phyloP scores from a whole-genome alignment of 2,797 vertebrate genomes.

The Arvicola amphibius region DNA sequence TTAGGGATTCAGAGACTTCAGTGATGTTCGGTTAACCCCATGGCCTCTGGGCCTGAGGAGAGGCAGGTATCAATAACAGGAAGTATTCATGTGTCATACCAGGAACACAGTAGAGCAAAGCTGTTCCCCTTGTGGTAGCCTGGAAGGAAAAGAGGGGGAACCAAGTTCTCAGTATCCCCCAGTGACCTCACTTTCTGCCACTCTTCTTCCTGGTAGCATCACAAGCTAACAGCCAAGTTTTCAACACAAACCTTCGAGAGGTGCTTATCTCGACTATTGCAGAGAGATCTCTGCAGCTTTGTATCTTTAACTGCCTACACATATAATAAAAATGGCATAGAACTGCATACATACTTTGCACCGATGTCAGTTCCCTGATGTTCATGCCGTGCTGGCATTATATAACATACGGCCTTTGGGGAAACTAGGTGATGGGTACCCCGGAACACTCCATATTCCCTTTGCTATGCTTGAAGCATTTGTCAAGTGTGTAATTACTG shows the following conservation, averaged over 20 bases:
- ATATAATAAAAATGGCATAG: neutral
- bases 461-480: neutral
- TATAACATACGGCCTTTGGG: neutral
- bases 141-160: neutral
- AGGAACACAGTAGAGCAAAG: neutral
- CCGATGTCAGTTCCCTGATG: neutral
- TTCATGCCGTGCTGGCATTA: neutral
- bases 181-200: neutral
- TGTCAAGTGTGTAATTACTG: constrained; percentile 15
- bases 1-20: neutral
- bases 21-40: neutral
- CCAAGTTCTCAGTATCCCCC: neutral
- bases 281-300: neutral
- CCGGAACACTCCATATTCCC: neutral
- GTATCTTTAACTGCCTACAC: neutral
- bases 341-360: neutral
- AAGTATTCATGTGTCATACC: neutral
- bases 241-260: neutral
- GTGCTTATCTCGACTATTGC: neutral
- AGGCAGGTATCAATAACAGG: neutral
- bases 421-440: neutral
- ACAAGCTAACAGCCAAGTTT: neutral
- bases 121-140: neutral
- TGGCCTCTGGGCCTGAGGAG: neutral
- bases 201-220: too few species aligned